Percentiles rank a stretch among this genome's conserved stretches.
Conservation (phyloP, 1,140 invertebrate species). For the Zaprionus tsacasi region DNA sequence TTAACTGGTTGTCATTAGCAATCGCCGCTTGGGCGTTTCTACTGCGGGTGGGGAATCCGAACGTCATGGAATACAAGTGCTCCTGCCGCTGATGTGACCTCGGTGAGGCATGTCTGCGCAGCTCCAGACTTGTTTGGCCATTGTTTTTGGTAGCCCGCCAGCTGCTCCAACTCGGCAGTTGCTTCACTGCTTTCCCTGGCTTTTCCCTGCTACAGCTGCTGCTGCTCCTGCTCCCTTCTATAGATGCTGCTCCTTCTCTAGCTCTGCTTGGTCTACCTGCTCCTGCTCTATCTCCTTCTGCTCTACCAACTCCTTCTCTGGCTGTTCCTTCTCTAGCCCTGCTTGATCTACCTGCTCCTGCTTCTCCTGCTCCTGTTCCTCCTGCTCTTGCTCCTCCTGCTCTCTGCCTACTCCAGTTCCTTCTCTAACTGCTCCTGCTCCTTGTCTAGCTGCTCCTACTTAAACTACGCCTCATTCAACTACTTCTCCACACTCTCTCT, state of each 20-base stretch:
- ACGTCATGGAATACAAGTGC: slow-evolving; percentile 27
- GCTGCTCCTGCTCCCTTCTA: background rate
- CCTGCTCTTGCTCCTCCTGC: background rate
- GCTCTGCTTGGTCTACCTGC: background rate
- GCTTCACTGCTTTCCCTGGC: background rate
- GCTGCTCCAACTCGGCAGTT: background rate
- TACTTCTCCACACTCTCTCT: too few relatives aligned
- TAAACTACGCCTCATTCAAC: too few relatives aligned
- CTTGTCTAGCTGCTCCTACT: too few relatives aligned
- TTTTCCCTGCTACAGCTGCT: background rate
- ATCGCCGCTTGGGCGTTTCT: slow-evolving; percentile 54
- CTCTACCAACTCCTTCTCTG: background rate
- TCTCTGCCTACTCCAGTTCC: background rate
- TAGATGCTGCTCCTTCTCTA: background rate
- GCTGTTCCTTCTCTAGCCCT: background rate
- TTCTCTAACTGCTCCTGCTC: background rate
- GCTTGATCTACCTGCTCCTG: too few relatives aligned
- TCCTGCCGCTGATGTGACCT: background rate
- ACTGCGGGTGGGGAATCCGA: slow-evolving; percentile 15
- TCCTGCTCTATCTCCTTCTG: background rate
- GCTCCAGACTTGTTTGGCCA: background rate
- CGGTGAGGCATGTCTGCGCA: too few relatives aligned
- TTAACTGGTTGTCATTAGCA: slow-evolving; percentile 63
- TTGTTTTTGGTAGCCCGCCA: slow-evolving; percentile 24
- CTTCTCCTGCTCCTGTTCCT: background rate